These are phyloP conservation scores for Oscheius sp. DNA, from an alignment of 2,888 invertebrate genomes.

Conservation along the genomic window DNA sequence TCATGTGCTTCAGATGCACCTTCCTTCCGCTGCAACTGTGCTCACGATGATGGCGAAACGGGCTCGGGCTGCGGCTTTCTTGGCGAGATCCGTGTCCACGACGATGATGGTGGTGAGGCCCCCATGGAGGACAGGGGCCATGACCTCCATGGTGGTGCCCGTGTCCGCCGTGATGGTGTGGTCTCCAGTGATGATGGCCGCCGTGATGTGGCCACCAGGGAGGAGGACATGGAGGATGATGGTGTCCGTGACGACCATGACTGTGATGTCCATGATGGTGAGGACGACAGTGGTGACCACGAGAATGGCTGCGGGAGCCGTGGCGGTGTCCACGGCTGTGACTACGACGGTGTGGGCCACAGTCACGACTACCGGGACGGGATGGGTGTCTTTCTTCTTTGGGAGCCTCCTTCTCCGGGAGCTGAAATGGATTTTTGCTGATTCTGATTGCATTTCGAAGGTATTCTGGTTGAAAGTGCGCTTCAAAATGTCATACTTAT, in stretches of 20 bases:
- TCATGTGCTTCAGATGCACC: slow-evolving; percentile 19
- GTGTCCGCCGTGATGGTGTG: slow-evolving; percentile 6
- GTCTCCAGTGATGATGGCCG: not conserved
- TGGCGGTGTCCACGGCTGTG: not conserved
- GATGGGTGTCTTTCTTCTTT: not conserved
- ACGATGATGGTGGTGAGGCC: slow-evolving; percentile 1
- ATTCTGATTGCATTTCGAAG: too few species aligned
- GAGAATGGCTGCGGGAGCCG: not conserved
- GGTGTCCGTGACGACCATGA: not conserved
- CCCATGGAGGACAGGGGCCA: not conserved
- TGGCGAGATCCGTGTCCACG: not conserved
- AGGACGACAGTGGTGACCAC: not conserved
- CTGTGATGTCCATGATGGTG: not conserved
- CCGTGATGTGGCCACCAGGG: not conserved
- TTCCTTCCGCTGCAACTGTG: not conserved
- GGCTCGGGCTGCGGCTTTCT: not conserved
- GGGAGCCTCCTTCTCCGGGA: not conserved
- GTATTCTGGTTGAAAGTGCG: not conserved
- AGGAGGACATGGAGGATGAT: slow-evolving; percentile 4
- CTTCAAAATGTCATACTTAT: not conserved
- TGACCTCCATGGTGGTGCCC: slow-evolving; percentile 2
- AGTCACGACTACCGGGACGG: not conserved
- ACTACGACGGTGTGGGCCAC: not conserved
- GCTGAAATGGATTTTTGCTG: too few species aligned
- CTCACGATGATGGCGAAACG: not conserved